Evolutionary conservation across 2,797 vertebrate genomes (phyloP), one percentile per base, ranked within the genome.

Genomic region (Mycteria americana): DNA sequence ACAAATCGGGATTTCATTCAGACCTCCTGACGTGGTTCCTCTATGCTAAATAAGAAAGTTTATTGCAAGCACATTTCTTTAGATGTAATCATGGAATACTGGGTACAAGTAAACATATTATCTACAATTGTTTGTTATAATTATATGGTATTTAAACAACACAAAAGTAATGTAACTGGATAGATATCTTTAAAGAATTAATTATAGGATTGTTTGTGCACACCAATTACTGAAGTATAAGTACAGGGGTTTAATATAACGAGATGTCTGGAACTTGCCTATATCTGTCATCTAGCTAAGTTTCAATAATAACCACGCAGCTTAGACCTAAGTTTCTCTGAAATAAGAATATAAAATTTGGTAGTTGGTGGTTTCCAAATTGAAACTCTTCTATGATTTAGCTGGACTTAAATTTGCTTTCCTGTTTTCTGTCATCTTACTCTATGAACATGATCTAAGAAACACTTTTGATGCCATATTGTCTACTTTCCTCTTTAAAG

Each of bases 1-100:
- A 76, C 33, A 82, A 96, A 85, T 86, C 18, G 39, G 84, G 79
- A 41, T 95, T 95, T 86, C 92, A 96, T 94, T 97, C 91, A 95
- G 45, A 33, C 81, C 68, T 86, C 67, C 59, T 88, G 74, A 76
- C 12, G 13, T 48, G 56, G 65, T 97, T 97, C 72, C 89, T 59
- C 63, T 85, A 43, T 76, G 73, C 62, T 97, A 93, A 95, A 92
- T 92, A 84, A 4, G 15, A 37, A 93, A 63, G 72, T 59, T 88
- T 81, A 85, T 86, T 73, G 89, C 60, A 76, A 95, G 86, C 37
- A 56, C 37, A 54, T 80, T 95, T 68, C 88, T 53, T 69, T 60
- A 88, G 56, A 39, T 92, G 88, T 94, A 95, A 73, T 63, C 41
- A 41, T 62, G 80, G 94, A 92, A 78, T 74, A 63, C 35, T 83